Base-by-base conservation (phyloP, 2,113 vertebrate species). In the Mobula birostris region DNA sequence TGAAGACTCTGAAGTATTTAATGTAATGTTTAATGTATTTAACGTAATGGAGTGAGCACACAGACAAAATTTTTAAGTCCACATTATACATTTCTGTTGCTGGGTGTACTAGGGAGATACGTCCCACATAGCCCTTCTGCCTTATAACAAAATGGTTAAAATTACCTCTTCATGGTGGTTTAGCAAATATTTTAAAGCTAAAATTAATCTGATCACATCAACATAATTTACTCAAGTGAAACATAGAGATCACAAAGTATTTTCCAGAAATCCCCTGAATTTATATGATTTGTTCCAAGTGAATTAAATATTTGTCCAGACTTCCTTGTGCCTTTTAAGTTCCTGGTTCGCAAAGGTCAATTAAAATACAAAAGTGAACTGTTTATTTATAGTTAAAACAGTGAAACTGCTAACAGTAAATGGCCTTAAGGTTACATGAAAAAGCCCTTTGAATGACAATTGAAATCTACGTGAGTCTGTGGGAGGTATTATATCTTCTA, bases 301-400 rank as follows among this genome's bases (percentile, higher is more conserved):
- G 27, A 88, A 88, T 88, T 88, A 36, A 11, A 12, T 27, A 58
- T 15, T n/a, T 88, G 61, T 88, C 21, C 14, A 63, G 85, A 88
- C 61, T 88, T 15, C 3, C 85, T n/a, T 58, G 58, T n/a, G 85
- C 9, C 85, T 66, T 66, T 88, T 27, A 66, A 66, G 58, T 66
- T 24, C 58, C 61, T n/a, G 85, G 61, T 27, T 88, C 63, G n/a
- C 85, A 88, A 88, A 66, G 48, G 85, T 88, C 48, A 66, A 63
- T 66, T 56, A 63, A 56, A 24, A n/a, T 27, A 88, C 58, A 66
- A 21, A 66, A 88, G 29, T 14, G 85, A 88, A 88, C 61, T 88
- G 56, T 87, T 87, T 56, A 88, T 88, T 88, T 88, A 88, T 88
- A 58, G 48, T 63, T 88, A 15, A 66, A 82, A 12, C 78, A 80